These are phyloP conservation scores for Pantherophis vulpinus DNA, from an alignment of 2,797 vertebrate species.

Conservation along the genomic window DNA sequence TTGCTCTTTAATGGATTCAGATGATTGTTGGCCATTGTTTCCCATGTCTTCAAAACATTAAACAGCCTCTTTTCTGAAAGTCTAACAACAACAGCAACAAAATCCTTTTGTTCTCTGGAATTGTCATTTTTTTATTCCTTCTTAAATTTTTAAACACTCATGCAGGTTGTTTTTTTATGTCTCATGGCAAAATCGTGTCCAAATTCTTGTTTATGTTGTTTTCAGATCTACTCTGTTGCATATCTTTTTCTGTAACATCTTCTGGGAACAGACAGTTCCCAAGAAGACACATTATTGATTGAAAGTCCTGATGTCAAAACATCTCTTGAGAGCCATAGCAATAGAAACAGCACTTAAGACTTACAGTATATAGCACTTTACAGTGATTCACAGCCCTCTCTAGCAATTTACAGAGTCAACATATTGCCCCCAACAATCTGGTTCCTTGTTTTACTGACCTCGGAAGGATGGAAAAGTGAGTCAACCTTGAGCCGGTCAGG, in stretches of 20 bases:
- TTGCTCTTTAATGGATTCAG: background rate
- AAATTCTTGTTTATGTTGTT: background rate
- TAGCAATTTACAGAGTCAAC: too few relatives aligned
- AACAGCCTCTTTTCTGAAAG: background rate
- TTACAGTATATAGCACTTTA: too few relatives aligned
- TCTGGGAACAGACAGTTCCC: background rate
- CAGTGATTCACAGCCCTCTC: too few relatives aligned
- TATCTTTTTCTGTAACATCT: background rate
- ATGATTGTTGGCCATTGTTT: background rate
- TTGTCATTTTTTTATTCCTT: background rate
- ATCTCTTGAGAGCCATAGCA: background rate
- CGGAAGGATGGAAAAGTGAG: too few relatives aligned
- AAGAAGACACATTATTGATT: background rate
- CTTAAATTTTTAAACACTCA: background rate
- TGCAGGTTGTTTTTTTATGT: background rate
- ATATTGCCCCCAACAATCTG: too few relatives aligned
- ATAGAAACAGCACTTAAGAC: background rate
- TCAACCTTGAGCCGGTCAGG: too few relatives aligned
- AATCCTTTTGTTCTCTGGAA: background rate
- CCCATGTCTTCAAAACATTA: background rate
- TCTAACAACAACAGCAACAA: background rate
- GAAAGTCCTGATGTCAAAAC: background rate
- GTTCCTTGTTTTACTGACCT: too few relatives aligned
- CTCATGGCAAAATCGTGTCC: background rate
- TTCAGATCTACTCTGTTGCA: background rate